phyloP scores from a whole-genome alignment of 1,140 invertebrate genomes.

The Listronotus oregonensis region DNA sequence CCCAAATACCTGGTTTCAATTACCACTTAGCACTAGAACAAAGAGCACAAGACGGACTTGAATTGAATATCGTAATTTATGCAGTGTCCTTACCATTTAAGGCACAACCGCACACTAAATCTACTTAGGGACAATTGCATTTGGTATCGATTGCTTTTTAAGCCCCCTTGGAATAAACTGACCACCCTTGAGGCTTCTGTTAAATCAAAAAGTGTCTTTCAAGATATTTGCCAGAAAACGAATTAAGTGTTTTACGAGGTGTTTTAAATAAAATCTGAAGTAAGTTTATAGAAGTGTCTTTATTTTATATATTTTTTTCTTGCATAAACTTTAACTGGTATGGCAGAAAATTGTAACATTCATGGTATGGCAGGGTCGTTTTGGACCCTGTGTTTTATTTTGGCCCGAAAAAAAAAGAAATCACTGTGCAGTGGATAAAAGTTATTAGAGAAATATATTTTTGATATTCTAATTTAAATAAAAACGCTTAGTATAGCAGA shows the following conservation, averaged over 20 bases:
- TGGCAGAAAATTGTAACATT: too few relatives aligned
- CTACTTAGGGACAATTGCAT: slow-evolving; percentile 14
- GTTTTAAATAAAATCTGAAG: too few relatives aligned
- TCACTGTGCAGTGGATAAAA: too few relatives aligned
- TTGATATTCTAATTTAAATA: too few relatives aligned
- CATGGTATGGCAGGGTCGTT: too few relatives aligned
- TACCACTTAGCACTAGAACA: not conserved
- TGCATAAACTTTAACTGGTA: too few relatives aligned
- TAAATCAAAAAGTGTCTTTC: not conserved
- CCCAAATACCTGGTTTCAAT: not conserved
- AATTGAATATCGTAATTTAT: not conserved
- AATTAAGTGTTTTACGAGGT: not conserved
- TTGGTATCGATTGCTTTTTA: slow-evolving; percentile 9
- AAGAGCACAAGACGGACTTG: not conserved
- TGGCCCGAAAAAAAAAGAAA: too few relatives aligned
- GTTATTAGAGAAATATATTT: too few relatives aligned
- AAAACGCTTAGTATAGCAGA: too few relatives aligned
- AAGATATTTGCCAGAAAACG: not conserved
- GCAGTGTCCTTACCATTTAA: slow-evolving; percentile 1
- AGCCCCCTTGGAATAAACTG: not conserved
- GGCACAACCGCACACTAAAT: slow-evolving; percentile 9
- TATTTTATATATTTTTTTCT: too few relatives aligned
- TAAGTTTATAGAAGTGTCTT: too few relatives aligned
- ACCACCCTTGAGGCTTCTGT: not conserved
- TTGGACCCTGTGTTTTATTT: too few relatives aligned